These are phyloP conservation scores for Spilogale gracilis DNA, from an alignment of 2,113 vertebrate species.

Conservation along the genomic window DNA sequence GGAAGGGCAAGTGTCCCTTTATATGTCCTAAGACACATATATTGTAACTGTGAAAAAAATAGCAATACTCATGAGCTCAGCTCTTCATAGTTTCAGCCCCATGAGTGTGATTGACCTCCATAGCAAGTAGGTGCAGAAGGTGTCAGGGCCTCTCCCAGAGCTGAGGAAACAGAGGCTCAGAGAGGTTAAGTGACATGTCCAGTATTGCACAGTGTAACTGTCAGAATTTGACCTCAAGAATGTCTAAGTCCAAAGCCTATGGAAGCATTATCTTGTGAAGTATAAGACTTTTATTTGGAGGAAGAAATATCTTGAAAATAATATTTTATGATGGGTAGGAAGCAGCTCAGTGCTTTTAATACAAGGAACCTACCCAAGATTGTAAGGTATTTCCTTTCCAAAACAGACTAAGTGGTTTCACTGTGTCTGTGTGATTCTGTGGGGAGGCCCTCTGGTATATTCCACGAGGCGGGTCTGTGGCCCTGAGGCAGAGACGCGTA, in stretches of 20 bases:
- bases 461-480: neutral
- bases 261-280: neutral
- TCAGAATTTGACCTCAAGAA: neutral
- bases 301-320: neutral
- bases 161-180: neutral
- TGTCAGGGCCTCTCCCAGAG: neutral
- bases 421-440: neutral
- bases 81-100: neutral
- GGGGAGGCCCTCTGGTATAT: neutral
- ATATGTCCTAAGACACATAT: neutral
- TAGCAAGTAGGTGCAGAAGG: accelerated
- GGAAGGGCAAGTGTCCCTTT: no score
- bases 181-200: neutral
- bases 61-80: accelerated
- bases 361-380: neutral
- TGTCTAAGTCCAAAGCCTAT: neutral
- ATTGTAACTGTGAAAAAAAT: accelerated
- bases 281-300: neutral
- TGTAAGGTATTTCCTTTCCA: neutral
- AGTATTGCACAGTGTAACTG: accelerated
- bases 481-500: accelerated
- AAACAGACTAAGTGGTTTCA: neutral
- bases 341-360: neutral
- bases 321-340: neutral
- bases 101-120: accelerated